Evolutionary conservation across 2,113 vertebrate species (phyloP).

Genomic region (Chionodraco myersi): DNA sequence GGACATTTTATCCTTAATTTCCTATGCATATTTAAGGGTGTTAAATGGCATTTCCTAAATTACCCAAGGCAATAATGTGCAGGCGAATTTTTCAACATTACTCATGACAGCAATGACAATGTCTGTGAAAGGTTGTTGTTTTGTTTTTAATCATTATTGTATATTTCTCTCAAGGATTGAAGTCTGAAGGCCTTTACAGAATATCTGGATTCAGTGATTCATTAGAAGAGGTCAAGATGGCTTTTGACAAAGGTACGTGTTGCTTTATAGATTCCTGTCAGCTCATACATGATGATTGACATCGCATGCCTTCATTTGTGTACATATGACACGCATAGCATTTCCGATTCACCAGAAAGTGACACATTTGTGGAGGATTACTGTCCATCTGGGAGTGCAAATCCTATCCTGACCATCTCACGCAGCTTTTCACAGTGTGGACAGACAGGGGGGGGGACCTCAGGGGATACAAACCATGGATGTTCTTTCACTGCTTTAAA

Average conservation of each 20-base stretch:
- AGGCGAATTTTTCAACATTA: conserved; percentile 47
- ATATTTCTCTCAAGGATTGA: conserved; percentile 72
- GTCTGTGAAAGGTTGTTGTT: conserved; percentile 42
- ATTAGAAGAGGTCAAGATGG: conserved; percentile 77
- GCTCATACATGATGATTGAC: neutral
- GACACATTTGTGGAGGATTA: conserved; percentile 67
- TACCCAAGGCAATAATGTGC: conserved; percentile 26
- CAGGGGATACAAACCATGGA: conserved; percentile 31
- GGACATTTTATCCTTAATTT: conserved; percentile 60
- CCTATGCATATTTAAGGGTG: conserved; percentile 64
- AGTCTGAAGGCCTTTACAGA: conserved; percentile 80
- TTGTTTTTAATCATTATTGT: conserved; percentile 9
- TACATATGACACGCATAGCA: conserved; percentile 17
- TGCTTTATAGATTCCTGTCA: conserved; percentile 41
- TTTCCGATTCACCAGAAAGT: conserved; percentile 66
- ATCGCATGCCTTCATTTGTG: conserved; percentile 29
- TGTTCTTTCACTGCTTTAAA: conserved; percentile 47
- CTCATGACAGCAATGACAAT: conserved; percentile 21
- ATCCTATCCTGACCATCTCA: conserved; percentile 36
- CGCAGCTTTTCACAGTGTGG: conserved; percentile 44
- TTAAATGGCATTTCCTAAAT: conserved; percentile 61
- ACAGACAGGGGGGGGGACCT: conserved; percentile 25
- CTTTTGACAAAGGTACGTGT: conserved; percentile 76
- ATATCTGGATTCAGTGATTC: conserved; percentile 81
- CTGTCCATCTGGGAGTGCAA: conserved; percentile 49